Evolutionary conservation across 1,140 invertebrate genomes (phyloP).

Genomic region (Globodera rostochiensis): DNA sequence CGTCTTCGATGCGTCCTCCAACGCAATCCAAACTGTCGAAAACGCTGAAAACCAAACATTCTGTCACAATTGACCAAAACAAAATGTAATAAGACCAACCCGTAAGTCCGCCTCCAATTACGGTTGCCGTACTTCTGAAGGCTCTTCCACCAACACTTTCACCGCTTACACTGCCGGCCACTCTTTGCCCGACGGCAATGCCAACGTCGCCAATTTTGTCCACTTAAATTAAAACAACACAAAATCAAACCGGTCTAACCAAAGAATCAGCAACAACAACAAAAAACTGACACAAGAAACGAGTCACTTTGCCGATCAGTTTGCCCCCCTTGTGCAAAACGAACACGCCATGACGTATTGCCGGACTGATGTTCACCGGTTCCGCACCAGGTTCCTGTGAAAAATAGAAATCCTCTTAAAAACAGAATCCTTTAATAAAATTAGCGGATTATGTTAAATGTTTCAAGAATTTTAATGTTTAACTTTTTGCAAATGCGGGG

Average conservation of each 20-base stretch:
- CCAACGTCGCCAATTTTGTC: slow-evolving; percentile 53
- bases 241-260: not conserved
- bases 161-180: slow-evolving; percentile 38
- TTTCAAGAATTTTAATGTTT: too few species aligned
- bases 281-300: slow-evolving; percentile 36
- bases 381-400: slow-evolving; percentile 23
- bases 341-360: slow-evolving; percentile 41
- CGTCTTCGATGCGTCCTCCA: slow-evolving; percentile 46
- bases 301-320: slow-evolving; percentile 47
- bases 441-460: too few species aligned
- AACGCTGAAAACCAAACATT: not conserved
- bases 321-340: slow-evolving; percentile 46
- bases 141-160: slow-evolving; percentile 41
- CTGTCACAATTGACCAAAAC: not conserved
- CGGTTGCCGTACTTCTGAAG: slow-evolving; percentile 33
- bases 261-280: not conserved
- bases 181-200: slow-evolving; percentile 37
- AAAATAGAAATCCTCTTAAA: too few species aligned
- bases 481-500: too few species aligned
- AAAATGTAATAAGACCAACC: slow-evolving; percentile 15
- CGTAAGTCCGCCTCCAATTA: slow-evolving; percentile 51
- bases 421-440: too few species aligned
- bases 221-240: slow-evolving; percentile 31
- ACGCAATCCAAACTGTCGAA: slow-evolving; percentile 44
- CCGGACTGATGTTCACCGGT: slow-evolving; percentile 55